Base-by-base conservation (phyloP, 2,113 vertebrate species). In the Entomyzon cyanotis region DNA sequence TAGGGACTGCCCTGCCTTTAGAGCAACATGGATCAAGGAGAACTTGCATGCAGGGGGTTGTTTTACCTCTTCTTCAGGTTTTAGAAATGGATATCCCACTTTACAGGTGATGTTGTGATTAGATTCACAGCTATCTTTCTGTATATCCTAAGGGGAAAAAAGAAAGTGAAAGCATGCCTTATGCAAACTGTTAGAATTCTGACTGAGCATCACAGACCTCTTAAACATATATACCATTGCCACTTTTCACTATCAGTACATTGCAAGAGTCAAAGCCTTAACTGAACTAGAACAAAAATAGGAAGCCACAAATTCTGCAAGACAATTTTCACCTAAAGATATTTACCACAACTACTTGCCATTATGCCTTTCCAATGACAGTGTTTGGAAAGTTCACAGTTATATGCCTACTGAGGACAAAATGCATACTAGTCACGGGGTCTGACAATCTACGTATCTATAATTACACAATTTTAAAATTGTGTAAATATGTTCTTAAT, bases 31-130 rank as follows among this genome's bases (percentile, higher is more conserved):
- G 3, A 31, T 4, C 5, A 88, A 73, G 4, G 3, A 94, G 14
- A 89, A 50, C 10, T 60, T 65, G 85, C 56, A 56, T 16, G 27
- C 37, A 58, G 33, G 15, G 22, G 27, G 19, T 71, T 16, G 22
- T 94, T 96, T 97, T 97, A 99, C 99, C 98, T 96, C 96, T 49
- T 96, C 96, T 50, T 95, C 96, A 81, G 85, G 93, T 94, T 97
- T 98, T 87, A 99, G 97, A 96, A 99, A 99, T 13, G 99, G 99
- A 89, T 99, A 99, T 83, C 99, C 99, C 46, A 99, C 98, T 82
- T 98, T 99, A 91, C 99, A 99, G 44, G 98, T 98, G 93, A 99
- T 95, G 83, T 97, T 99, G 21, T 95, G 98, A 70, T 98, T 98
- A 30, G 98, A 97, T 78, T 98, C 97, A 97, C 98, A 99, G 4